A percentile compares a stretch with the other conserved stretches of the same genome.
phyloP scores from a whole-genome alignment of 2,888 invertebrate genomes.

The Heliconius ismenius region DNA sequence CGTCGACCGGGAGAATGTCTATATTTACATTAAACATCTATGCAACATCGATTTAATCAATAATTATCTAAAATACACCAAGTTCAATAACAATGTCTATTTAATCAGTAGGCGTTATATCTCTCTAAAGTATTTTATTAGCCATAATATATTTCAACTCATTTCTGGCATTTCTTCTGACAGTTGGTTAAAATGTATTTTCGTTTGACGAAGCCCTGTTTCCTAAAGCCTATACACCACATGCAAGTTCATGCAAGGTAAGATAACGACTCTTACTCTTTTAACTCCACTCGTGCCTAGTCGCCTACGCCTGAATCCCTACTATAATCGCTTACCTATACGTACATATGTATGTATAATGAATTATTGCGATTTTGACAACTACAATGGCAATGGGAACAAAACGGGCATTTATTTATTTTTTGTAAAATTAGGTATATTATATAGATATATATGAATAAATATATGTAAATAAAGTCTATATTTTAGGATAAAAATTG shows the following conservation, averaged over 20 bases:
- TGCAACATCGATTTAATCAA: constrained; percentile 81
- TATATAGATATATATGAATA: constrained; percentile 10
- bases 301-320: constrained; percentile 30
- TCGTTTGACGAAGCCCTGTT: constrained; percentile 45
- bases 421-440: constrained; percentile 37
- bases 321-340: constrained; percentile 27
- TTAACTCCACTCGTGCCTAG: constrained; percentile 21
- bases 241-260: constrained; percentile 3
- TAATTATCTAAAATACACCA: constrained; percentile 81
- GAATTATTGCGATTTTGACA: constrained; percentile 14
- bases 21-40: constrained; percentile 82
- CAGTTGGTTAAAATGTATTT: constrained; percentile 51
- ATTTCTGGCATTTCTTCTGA: too few relatives aligned
- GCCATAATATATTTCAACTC: constrained; percentile 45
- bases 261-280: constrained; percentile 20
- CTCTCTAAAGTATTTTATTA: constrained; percentile 60
- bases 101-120: constrained; percentile 66
- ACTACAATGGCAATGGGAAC: constrained; percentile 22
- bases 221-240: constrained; percentile 16
- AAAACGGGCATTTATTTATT: constrained; percentile 23
- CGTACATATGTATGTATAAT: constrained; percentile 1
- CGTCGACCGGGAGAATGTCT: constrained; percentile 66
- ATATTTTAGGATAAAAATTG: constrained; percentile 59
- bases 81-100: constrained; percentile 78
- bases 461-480: constrained; percentile 38